These are phyloP conservation scores for Drosophila diplacantha DNA, from an alignment of 2,888 invertebrate species.

Conservation along the genomic window DNA sequence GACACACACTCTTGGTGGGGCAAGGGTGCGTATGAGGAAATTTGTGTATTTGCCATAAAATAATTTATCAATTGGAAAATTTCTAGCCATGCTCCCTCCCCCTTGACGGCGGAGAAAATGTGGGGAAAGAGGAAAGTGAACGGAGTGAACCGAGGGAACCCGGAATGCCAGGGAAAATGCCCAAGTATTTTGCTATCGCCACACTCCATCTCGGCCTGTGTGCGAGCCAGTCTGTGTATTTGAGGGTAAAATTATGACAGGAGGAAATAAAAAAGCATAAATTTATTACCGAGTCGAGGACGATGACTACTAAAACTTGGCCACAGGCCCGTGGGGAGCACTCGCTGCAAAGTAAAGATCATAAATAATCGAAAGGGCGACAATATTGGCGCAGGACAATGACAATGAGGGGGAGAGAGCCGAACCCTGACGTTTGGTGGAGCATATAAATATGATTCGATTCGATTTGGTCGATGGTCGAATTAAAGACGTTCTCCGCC, in stretches of 20 bases:
- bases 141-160: slow-evolving; percentile 5
- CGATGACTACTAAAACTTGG: slow-evolving; percentile 72
- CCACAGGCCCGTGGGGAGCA: slow-evolving; percentile 63
- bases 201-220: slow-evolving; percentile 19
- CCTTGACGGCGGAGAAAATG: background rate
- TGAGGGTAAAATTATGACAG: slow-evolving; percentile 74
- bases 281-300: slow-evolving; percentile 68
- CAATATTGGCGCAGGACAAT: slow-evolving; percentile 68
- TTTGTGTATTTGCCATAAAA: slow-evolving; percentile 71
- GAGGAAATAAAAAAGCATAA: slow-evolving; percentile 73
- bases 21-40: slow-evolving; percentile 61
- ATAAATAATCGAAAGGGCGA: slow-evolving; percentile 73
- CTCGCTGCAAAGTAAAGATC: slow-evolving; percentile 59
- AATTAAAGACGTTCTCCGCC: slow-evolving; percentile 27
- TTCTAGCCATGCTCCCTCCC: slow-evolving; percentile 49
- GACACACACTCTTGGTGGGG: background rate
- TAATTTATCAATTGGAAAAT: slow-evolving; percentile 73
- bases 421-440: slow-evolving; percentile 49
- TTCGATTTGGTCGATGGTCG: slow-evolving; percentile 33
- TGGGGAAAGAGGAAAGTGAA: background rate
- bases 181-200: slow-evolving; percentile 55
- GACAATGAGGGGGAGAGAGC: slow-evolving; percentile 19
- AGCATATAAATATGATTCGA: slow-evolving; percentile 61
- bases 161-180: slow-evolving; percentile 54
- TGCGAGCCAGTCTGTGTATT: slow-evolving; percentile 49